A percentile compares a stretch with the other conserved stretches of the same genome.
Conservation (phyloP, 1,140 invertebrate genomes). For the Lepidurus couesii region DNA sequence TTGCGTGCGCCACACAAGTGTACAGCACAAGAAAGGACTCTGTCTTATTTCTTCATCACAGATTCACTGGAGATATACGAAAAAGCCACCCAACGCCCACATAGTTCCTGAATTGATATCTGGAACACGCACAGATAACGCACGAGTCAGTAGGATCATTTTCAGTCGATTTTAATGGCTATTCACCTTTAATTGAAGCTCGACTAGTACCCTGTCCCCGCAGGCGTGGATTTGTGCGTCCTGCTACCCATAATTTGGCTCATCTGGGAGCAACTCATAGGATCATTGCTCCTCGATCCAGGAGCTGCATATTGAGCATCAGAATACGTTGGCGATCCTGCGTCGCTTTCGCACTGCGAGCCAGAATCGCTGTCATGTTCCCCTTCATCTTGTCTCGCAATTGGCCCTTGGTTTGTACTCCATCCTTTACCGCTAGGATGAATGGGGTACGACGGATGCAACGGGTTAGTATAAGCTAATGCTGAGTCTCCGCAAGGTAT, state of each 20-base stretch:
- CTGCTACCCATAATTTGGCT: slow-evolving; percentile 7
- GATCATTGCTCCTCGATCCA: slow-evolving; percentile 9
- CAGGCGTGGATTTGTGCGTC: slow-evolving; percentile 1
- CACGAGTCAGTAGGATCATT: neutral
- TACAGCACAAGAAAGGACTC: neutral
- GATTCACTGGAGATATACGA: slow-evolving; percentile 9
- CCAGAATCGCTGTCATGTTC: neutral
- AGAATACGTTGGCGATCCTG: neutral
- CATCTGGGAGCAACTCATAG: slow-evolving; percentile 17
- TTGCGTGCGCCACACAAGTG: slow-evolving; percentile 13
- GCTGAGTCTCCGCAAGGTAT: slow-evolving; percentile 16
- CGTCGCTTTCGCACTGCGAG: slow-evolving; percentile 7
- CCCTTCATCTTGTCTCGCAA: neutral
- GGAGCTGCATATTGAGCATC: slow-evolving; percentile 1
- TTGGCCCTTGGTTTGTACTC: neutral
- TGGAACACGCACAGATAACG: neutral
- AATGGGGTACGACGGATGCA: neutral
- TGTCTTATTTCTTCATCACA: slow-evolving; percentile 1
- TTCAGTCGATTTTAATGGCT: neutral
- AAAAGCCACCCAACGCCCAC: neutral
- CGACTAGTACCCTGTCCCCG: slow-evolving; percentile 20
- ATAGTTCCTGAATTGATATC: neutral
- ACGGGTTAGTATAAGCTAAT: neutral
- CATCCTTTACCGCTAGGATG: neutral
- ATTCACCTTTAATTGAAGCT: neutral